Evolutionary conservation across 1,140 invertebrate species (phyloP).

Genomic region (Drosophila yakuba): DNA sequence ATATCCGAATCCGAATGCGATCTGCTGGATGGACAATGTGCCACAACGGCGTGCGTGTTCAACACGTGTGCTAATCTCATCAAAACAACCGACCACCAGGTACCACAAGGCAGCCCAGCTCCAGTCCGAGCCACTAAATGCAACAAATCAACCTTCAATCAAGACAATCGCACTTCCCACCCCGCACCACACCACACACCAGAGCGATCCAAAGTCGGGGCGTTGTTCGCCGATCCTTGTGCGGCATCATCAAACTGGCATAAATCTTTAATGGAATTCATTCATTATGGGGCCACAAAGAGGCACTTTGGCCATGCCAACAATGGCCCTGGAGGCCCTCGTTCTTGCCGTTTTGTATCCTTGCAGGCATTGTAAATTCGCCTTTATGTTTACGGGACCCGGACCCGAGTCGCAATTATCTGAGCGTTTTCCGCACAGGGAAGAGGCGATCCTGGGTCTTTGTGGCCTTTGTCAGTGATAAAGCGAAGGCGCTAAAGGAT

Average conservation of each 20-base stretch:
- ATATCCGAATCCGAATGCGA: constrained; percentile 14
- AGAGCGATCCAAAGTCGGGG: constrained; percentile 27
- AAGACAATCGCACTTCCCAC: constrained; percentile 55
- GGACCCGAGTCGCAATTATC: constrained; percentile 61
- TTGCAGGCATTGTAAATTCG: constrained; percentile 72
- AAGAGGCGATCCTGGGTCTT: constrained; percentile 48
- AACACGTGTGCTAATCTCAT: constrained; percentile 84
- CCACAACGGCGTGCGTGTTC: constrained; percentile 72
- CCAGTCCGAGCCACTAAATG: constrained; percentile 62
- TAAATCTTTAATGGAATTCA: constrained; percentile 85
- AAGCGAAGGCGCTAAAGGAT: constrained; percentile 84
- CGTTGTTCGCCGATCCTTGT: constrained; percentile 60
- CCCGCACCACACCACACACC: not conserved
- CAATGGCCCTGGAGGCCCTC: constrained; percentile 31
- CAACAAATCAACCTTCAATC: constrained; percentile 84
- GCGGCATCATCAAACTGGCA: constrained; percentile 84
- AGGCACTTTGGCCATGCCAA: constrained; percentile 48
- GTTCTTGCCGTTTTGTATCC: constrained; percentile 39
- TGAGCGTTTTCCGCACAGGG: constrained; percentile 23
- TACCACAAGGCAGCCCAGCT: constrained; percentile 2
- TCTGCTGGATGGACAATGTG: constrained; percentile 6
- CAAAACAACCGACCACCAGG: constrained; percentile 64
- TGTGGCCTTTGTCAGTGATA: constrained; percentile 60
- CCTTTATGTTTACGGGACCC: constrained; percentile 55
- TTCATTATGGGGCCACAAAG: constrained; percentile 78